Conservation (phyloP, 2,797 vertebrate genomes). For the Cirrhinus mrigala region DNA sequence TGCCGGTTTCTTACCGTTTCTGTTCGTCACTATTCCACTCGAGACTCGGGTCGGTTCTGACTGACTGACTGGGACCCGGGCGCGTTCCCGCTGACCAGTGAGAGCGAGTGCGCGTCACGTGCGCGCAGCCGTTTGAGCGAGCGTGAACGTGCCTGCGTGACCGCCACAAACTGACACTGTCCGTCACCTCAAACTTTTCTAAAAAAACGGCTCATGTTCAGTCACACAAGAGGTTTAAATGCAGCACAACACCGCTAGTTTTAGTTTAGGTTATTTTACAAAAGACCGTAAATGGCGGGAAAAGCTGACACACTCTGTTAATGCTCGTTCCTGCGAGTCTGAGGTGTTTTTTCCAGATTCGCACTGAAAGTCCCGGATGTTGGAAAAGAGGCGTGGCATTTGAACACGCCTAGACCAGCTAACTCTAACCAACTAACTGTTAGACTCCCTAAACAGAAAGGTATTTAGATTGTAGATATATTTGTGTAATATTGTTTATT, state of each 20-base stretch:
- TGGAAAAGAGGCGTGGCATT: conserved; percentile 30
- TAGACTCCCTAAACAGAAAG: not conserved
- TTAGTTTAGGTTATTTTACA: not conserved
- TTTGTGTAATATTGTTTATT: not conserved
- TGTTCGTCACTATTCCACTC: conserved; percentile 18
- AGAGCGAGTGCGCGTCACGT: not conserved
- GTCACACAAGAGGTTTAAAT: not conserved
- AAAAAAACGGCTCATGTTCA: conserved; percentile 11
- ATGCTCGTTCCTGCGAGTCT: conserved; percentile 3
- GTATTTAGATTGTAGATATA: not conserved
- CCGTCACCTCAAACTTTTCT: conserved; percentile 62
- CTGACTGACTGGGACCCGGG: conserved; percentile 38
- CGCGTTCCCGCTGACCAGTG: conserved; percentile 38
- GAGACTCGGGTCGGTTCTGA: conserved; percentile 42
- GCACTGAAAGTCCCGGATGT: conserved; percentile 29
- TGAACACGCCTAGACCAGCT: conserved; percentile 3
- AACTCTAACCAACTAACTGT: not conserved
- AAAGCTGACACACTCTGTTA: not conserved
- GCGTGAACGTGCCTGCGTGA: conserved; percentile 64
- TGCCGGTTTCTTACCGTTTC: conserved; percentile 47
- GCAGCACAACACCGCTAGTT: not conserved
- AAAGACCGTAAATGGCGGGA: not conserved
- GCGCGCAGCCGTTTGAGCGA: conserved; percentile 10
- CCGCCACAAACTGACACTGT: conserved; percentile 73
- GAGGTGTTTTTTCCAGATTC: conserved; percentile 36